phyloP scores from a whole-genome alignment of 53 echinoderm and acorn worm species.

The Temnopleurus reevesii region DNA sequence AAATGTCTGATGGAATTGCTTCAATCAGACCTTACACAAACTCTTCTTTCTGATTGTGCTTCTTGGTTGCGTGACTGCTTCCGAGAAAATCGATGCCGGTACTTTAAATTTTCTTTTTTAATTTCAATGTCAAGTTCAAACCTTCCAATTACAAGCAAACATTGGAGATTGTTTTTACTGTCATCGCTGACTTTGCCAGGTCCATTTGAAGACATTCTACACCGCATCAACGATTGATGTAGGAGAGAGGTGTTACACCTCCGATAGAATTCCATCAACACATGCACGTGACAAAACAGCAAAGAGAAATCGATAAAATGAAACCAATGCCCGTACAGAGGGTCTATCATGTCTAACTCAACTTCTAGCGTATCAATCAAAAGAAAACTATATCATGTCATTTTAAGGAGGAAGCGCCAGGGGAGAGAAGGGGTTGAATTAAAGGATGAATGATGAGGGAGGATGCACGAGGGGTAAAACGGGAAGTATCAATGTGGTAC shows the following conservation, averaged over 20 bases:
- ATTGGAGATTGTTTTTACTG: neutral
- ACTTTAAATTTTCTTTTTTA: neutral
- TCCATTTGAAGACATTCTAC: too few species aligned
- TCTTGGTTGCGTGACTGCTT: neutral
- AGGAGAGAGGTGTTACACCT: too few species aligned
- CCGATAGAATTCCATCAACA: neutral
- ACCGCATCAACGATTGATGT: too few species aligned
- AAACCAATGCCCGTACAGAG: neutral
- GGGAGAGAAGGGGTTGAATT: neutral
- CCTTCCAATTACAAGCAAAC: neutral
- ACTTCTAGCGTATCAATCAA: neutral
- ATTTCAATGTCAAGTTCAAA: neutral
- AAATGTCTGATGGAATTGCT: too few species aligned
- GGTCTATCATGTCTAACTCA: neutral
- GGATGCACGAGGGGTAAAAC: too few species aligned
- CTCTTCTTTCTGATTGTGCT: too few species aligned
- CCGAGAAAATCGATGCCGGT: neutral
- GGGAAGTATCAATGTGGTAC: neutral
- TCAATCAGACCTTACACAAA: too few species aligned
- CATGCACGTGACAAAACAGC: neutral
- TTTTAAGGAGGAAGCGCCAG: neutral
- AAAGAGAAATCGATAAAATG: constrained; percentile 7
- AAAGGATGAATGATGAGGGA: neutral
- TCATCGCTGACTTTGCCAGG: neutral
- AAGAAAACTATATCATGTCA: neutral